Conservation (phyloP, 2,113 vertebrate species). For the Vimba vimba region DNA sequence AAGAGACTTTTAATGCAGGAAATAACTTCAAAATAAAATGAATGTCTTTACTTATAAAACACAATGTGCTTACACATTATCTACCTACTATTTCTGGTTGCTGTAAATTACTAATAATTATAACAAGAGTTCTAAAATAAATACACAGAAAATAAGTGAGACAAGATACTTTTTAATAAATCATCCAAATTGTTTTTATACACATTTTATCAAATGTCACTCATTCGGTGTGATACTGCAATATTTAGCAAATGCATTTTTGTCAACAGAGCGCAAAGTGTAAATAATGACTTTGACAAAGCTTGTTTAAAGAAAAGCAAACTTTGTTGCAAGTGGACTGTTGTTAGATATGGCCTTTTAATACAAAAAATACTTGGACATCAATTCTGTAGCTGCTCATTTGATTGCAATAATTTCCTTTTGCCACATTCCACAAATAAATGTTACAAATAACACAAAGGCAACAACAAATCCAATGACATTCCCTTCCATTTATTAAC, state of each 20-base stretch:
- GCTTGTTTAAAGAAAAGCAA: neutral
- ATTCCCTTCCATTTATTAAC: neutral
- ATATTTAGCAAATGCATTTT: neutral
- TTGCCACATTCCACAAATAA: neutral
- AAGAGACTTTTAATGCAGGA: too few relatives aligned
- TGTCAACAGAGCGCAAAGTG: neutral
- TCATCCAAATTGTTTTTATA: neutral
- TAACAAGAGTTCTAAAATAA: neutral
- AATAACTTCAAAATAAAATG: too few relatives aligned
- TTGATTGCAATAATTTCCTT: neutral
- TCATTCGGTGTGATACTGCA: neutral
- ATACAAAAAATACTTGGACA: neutral
- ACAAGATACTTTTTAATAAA: neutral
- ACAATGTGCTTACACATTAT: neutral
- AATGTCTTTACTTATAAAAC: neutral
- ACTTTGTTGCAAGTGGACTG: neutral
- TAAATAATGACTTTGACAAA: neutral
- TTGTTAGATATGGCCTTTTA: neutral
- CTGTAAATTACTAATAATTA: too few relatives aligned
- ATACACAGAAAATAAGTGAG: neutral
- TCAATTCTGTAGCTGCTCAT: neutral
- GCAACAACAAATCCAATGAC: neutral
- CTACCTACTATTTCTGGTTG: too few relatives aligned
- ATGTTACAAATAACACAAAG: neutral
- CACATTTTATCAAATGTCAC: neutral